Percentiles rank a stretch among this genome's conserved stretches.
Conservation (phyloP, 2,888 invertebrate genomes). For the Dione juno region DNA sequence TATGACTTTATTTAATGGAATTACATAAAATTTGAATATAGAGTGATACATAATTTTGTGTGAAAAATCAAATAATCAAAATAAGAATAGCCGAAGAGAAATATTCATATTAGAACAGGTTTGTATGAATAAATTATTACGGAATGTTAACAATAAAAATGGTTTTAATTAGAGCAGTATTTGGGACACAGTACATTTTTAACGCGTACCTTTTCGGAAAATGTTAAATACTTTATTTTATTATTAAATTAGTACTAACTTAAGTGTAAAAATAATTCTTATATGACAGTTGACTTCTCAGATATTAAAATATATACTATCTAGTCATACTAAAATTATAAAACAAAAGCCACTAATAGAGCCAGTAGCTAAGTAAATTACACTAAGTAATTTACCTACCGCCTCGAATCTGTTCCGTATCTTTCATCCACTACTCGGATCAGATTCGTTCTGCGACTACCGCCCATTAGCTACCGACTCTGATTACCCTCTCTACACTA, state of each 20-base stretch:
- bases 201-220: too few relatives aligned
- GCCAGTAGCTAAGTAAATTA: conserved; percentile 7
- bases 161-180: too few relatives aligned
- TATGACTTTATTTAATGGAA: conserved; percentile 41
- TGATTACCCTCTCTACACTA: conserved; percentile 56
- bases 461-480: conserved; percentile 61
- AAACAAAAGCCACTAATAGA: conserved; percentile 7
- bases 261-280: too few relatives aligned
- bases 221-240: too few relatives aligned
- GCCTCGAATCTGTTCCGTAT: conserved; percentile 57
- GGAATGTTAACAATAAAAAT: too few relatives aligned
- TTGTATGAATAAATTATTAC: conserved; percentile 4
- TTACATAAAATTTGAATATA: conserved; percentile 38
- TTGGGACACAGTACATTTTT: too few relatives aligned
- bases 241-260: too few relatives aligned
- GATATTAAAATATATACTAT: not conserved
- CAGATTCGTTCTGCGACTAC: conserved; percentile 66
- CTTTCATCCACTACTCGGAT: conserved; percentile 43
- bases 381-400: conserved; percentile 31
- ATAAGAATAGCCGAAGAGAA: not conserved
- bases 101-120: not conserved
- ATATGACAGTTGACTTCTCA: too few relatives aligned
- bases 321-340: not conserved
- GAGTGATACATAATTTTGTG: conserved; percentile 21
- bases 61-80: conserved; percentile 18